Conservation (phyloP, 2,888 invertebrate species). For the Plemyria rubiginata region DNA sequence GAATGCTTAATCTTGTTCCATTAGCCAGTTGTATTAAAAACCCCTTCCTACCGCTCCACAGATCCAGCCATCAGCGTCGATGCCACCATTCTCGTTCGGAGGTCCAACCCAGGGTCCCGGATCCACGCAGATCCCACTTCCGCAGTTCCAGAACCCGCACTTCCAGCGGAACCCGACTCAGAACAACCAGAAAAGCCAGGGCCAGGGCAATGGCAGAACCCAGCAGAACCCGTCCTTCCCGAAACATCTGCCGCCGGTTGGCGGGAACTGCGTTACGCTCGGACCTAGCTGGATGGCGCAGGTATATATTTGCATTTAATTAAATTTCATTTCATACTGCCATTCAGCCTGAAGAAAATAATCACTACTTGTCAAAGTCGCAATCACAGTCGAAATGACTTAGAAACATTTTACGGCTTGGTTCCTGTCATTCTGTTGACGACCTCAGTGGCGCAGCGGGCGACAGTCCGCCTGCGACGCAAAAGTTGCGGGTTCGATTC, state of each 20-base stretch:
- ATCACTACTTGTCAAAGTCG: no score
- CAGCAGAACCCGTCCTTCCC: conserved; percentile 5
- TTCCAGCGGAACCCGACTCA: conserved; percentile 50
- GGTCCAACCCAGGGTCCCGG: conserved; percentile 51
- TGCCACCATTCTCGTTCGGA: conserved; percentile 65
- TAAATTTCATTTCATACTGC: no score
- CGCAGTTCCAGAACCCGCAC: conserved; percentile 62
- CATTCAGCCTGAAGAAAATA: no score
- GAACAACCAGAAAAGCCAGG: conserved; percentile 24
- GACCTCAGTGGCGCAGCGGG: no score
- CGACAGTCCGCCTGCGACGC: no score
- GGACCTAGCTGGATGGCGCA: conserved; percentile 61
- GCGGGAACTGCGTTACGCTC: conserved; percentile 45
- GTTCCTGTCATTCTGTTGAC: no score
- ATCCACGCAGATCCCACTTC: conserved; percentile 62
- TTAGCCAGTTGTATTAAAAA: no score
- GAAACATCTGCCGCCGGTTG: conserved; percentile 51
- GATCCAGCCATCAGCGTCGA: conserved; percentile 55
- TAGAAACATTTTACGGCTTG: no score
- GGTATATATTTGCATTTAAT: conserved; percentile 29
- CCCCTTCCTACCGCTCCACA: conserved; percentile 35
- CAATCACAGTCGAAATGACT: no score
- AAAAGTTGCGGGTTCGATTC: no score
- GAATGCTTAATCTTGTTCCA: no score
- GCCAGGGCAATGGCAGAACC: conserved; percentile 17